Base-by-base conservation (phyloP, 2,888 invertebrate genomes). In the Chouioia cunea region DNA sequence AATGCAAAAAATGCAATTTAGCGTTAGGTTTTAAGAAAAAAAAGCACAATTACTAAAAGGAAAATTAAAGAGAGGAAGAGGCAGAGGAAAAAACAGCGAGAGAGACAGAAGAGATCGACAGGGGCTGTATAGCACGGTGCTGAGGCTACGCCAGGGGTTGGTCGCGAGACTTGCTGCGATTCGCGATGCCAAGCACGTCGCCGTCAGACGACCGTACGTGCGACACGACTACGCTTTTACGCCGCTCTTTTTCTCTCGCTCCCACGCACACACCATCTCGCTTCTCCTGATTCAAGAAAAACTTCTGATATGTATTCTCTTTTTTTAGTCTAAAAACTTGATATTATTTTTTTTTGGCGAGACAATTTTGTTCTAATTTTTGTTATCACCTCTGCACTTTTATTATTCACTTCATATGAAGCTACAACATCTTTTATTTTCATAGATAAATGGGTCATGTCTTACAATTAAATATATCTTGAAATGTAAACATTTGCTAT, bases 181-280 rank as follows among this genome's bases (percentile, higher is more conserved):
- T 73, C 64, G 70, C 77, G 78, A 85, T 83, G 79, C 85, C 74
- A 74, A 76, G 83, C 85, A 84, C 85, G 85, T 84, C 81, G 80
- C 81, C 82, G 82, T 83, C 83, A 84, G 85, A 85, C 85, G 85
- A 83, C 83, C 84, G 85, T 84, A 85, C 84, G 85, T 85, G 85
- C 84, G 81, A 85, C 85, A 85, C 81, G 85, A 85, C 84, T 84
- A 85, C 85, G 85, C 85, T 85, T 85, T 85, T 85, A 85, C 84
- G 81, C 80, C 79, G 76, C 79, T 78, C 79, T 80, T 78, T 77
- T 71, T 76, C 74, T 73, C 74, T 75, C 76, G 73, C 73, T 23
- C 36, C 65, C 62, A 71, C 68, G 8, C 65, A 14, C 16, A 8
- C 36, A 12, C 8, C 18, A 15, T 14, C 20, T 59, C 68, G 68